A percentile compares a stretch with the other conserved stretches of the same genome.
phyloP scores from a whole-genome alignment of 1,140 invertebrate genomes.

The Megalopta genalis region DNA sequence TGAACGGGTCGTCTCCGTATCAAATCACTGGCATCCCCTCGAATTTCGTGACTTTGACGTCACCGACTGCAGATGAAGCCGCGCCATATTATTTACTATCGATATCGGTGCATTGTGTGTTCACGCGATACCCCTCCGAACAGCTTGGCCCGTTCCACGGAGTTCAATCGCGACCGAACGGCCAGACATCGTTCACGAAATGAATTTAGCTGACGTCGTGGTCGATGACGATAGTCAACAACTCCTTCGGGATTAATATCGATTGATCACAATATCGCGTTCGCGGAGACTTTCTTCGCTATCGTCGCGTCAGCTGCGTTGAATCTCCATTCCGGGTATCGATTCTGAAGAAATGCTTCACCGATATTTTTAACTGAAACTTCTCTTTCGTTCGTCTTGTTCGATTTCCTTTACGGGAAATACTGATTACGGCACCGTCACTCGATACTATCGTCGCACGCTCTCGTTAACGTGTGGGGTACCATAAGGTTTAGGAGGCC shows the following conservation, averaged over 20 bases:
- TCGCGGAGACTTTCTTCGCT: not conserved
- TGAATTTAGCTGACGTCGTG: not conserved
- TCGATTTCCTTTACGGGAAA: not conserved
- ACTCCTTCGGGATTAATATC: not conserved
- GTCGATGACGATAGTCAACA: not conserved
- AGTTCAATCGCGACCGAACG: not conserved
- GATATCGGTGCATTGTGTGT: conserved; percentile 25
- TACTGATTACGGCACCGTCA: not conserved
- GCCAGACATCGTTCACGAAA: not conserved
- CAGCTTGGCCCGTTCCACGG: not conserved
- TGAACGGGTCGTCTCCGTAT: conserved; percentile 4
- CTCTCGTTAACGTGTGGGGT: conserved; percentile 22
- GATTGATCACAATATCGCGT: not conserved
- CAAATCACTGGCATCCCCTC: conserved; percentile 35
- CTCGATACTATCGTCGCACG: conserved; percentile 2
- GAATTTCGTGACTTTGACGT: conserved; percentile 47
- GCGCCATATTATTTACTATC: conserved; percentile 57
- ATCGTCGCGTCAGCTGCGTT: not conserved
- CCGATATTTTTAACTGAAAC: not conserved
- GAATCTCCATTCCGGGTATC: not conserved
- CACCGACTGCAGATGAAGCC: conserved; percentile 53
- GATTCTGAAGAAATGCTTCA: not conserved
- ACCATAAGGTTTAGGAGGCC: conserved; percentile 6
- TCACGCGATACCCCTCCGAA: not conserved
- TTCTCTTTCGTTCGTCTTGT: not conserved